Evolutionary conservation across 2,797 vertebrate species (phyloP), one percentile per base, ranked within the genome.

Genomic region (Salarias fasciatus): DNA sequence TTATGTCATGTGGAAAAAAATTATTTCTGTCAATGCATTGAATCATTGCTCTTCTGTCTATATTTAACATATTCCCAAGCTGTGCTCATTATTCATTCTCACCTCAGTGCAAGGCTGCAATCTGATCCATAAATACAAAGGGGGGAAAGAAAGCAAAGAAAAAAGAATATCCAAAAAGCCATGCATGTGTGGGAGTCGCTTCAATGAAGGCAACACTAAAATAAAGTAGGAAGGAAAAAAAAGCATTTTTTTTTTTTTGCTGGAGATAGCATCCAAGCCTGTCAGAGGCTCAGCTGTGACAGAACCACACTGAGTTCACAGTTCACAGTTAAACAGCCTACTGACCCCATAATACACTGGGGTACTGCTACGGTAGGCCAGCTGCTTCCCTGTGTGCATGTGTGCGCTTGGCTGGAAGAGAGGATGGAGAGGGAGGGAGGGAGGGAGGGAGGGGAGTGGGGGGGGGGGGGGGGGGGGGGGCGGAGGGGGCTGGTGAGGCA

Each of bases 301-400:
- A 45, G 40, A 37, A 13, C 47, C 63, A 73, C 71, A 56, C 55
- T 45, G 71, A 71, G 72, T 61, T 84, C 71, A 75, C 55, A 76
- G 78, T 69, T 84, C 61, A 77, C 71, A 80, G 41, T 79, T 72
- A 69, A 82, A 69, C 77, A 79, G 67, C 56, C 73, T 62, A 45
- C 63, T 82, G 73, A 82, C 84, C 82, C 72, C 53, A 53, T 54
- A 86, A 85, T 78, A 62, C 77, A 84, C 82, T 53, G 69, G 53
- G 76, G 70, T 60, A 35, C 47, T 46, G 68, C 72, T 31, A 53
- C 49, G 74, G 47, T 54, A 60, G 49, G 70, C 75, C 82, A 88
- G 83, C 79, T 88, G 85, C 82, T 75, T 65, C 75, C 61, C 9
- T 53, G 35, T 45, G 53, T 55, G 30, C 51, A 33, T 53, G 58